Percentiles rank a stretch among this genome's conserved stretches.
These are phyloP conservation scores for Cephus pygmeus DNA, from an alignment of 2,888 invertebrate genomes.

Conservation along the genomic window DNA sequence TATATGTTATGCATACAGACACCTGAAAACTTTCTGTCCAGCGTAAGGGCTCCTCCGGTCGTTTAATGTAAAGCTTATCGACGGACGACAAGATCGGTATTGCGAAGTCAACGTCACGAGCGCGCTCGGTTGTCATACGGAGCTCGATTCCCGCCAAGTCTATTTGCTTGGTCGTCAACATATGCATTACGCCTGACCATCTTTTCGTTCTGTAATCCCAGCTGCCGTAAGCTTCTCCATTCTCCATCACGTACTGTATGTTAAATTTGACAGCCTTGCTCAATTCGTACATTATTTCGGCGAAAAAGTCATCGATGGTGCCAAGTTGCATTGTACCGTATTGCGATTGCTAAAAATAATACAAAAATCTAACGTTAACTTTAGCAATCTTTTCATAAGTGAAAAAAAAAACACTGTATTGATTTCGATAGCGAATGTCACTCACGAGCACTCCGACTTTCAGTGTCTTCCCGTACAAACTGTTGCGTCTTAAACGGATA, in stretches of 20 bases:
- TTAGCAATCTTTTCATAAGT: too few species aligned
- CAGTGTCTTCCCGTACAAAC: background rate
- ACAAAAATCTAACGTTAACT: background rate
- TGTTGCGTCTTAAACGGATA: background rate
- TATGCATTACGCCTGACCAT: conserved; percentile 51
- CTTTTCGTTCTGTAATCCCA: conserved; percentile 25
- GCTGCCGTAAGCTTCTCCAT: conserved; percentile 35
- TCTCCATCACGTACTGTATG: conserved; percentile 16
- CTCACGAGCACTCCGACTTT: background rate
- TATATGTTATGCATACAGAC: background rate
- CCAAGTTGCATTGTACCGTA: background rate
- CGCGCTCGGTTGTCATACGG: conserved; percentile 39
- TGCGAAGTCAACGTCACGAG: conserved; percentile 49
- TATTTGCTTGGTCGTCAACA: conserved; percentile 31
- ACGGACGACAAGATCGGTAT: conserved; percentile 42
- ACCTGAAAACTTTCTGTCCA: conserved; percentile 55
- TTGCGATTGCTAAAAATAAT: background rate
- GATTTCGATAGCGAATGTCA: background rate
- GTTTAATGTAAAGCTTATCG: conserved; percentile 44
- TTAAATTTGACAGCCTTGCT: conserved; percentile 48
- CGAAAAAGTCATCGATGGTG: conserved; percentile 7
- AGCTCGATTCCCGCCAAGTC: conserved; percentile 50
- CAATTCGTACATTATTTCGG: conserved; percentile 41
- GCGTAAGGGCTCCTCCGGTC: conserved; percentile 33
- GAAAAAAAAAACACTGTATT: background rate